Percentiles rank a stretch among this genome's conserved stretches.
These are phyloP conservation scores for Argya squamiceps DNA, from an alignment of 2,797 vertebrate species.

Conservation along the genomic window DNA sequence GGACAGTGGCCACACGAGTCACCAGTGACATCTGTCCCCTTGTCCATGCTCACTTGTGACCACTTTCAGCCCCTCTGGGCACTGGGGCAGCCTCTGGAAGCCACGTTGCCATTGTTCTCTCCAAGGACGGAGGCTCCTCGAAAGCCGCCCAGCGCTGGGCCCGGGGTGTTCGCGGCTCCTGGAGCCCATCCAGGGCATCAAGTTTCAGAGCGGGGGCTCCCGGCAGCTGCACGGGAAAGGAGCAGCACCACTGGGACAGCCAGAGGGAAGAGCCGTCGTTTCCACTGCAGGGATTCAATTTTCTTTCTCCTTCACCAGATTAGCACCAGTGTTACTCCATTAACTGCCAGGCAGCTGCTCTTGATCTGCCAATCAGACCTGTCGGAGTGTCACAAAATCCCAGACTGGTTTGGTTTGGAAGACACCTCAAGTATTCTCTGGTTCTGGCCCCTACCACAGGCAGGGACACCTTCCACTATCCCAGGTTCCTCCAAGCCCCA, in stretches of 20 bases:
- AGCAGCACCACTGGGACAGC: neutral
- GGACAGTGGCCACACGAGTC: rapidly evolving
- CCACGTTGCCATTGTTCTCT: neutral
- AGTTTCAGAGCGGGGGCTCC: neutral
- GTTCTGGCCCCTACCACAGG: neutral
- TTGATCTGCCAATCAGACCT: neutral
- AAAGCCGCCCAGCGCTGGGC: neutral
- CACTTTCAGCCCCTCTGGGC: neutral
- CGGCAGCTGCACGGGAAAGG: neutral
- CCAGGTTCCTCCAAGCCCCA: rapidly evolving
- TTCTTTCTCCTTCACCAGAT: neutral
- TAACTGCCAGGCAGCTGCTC: neutral
- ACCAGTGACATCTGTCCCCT: neutral
- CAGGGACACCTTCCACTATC: neutral
- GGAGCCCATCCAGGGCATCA: neutral
- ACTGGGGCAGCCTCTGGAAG: neutral
- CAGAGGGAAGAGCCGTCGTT: neutral
- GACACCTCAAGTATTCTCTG: neutral
- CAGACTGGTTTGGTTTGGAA: neutral
- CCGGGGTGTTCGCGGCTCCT: neutral
- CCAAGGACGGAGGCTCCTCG: neutral
- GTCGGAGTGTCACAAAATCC: rapidly evolving
- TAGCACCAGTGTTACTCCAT: neutral
- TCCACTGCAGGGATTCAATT: neutral
- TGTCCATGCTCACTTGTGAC: neutral